Evolutionary conservation across 2,888 invertebrate genomes (phyloP), one percentile per base, ranked within the genome.

Genomic region (Koerneria pararmatus): DNA sequence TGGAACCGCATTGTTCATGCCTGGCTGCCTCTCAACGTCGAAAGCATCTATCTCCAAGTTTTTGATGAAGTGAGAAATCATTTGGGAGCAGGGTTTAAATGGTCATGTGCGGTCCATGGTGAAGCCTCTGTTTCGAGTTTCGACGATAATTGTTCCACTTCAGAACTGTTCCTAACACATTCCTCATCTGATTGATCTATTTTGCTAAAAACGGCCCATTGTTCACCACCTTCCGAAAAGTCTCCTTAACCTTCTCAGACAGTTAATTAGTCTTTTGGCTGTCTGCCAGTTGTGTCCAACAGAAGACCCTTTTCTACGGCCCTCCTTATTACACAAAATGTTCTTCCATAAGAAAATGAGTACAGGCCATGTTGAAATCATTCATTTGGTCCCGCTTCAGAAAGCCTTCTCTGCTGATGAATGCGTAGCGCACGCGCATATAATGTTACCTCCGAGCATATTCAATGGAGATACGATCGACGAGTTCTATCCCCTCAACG

Each of bases 1-100:
- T 97, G 95, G 95, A 93, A 94, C 85, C 93, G 94, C 87, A 91
- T 91, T 63, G 90, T 95, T 75, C 91, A 92, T 83, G 91, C 91
- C 91, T 88, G 91, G 75, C 87, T 95, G 68, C 93, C 95, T 0
- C 88, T 89, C 74, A 94, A 95, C 54, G 91, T 95, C 19, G 90
- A 90, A 82, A 89, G 90, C 15, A 88, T 97, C 75, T 91, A 91
- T 82, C 83, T 97, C 78, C 95, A 97, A 87, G 91, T 97, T 74
- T 97, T 91, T 85, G 97, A 97, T 86, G 97, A 95, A 84, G 86
- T 86, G 76, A 19, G 60, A 46, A 8, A 24, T 11, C 15, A 19
- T 54, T 24, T 15, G 15, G 22, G 35, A n/a, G n/a, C n/a, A n/a
- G n/a, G n/a, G n/a, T n/a, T n/a, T n/a, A n/a, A n/a, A n/a, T n/a